Base-by-base conservation (phyloP, 2,797 vertebrate species). In the Bradypus variegatus region DNA sequence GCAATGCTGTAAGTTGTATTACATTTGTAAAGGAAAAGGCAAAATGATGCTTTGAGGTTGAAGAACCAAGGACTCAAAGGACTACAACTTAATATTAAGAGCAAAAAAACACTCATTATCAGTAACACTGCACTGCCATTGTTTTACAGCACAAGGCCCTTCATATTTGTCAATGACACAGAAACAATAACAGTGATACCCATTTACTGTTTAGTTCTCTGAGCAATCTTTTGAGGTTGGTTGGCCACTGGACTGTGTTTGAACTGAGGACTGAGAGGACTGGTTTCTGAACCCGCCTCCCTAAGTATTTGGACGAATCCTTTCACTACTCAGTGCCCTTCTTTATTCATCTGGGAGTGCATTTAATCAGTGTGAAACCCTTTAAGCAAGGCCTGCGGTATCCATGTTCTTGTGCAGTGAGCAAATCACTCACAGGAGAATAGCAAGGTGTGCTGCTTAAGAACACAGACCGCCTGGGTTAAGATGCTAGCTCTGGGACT, bases 391-490 rank as follows among this genome's bases (percentile, higher is more conserved):
- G 48, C 23, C 8, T 9, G 29, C 5, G 2, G 70, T 21, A 5
- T n/a, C 33, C n/a, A 21, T 0, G 23, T 3, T 53, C 80, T 48
- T 16, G 10, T 16, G 33, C 9, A 4, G 13, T 4, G 76, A 13
- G 13, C 2, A 36, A 36, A 19, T 11, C 2, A 4, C 12, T 45
- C 33, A 5, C 14, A 13, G 0, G 33, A 64, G 67, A 50, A 23
- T 0, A 29, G n/a, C 2, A 2, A 18, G 4, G 23, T 9, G 4
- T 21, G 19, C 13, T 25, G 21, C 41, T n/a, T 2, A 58, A 25
- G 50, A 45, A 38, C 48, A 53, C 11, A 14, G 53, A 41, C 6
- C 53, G 60, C 41, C 10, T 4, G 18, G 21, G 19, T 21, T 33
- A 73, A n/a, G n/a, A 36, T 7, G 33, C 65, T 14, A 15, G 36